Evolutionary conservation across 30 jellyfish, hydroid and myxozoan genomes (phyloP).

Genomic region (Clytia hemisphaerica): DNA sequence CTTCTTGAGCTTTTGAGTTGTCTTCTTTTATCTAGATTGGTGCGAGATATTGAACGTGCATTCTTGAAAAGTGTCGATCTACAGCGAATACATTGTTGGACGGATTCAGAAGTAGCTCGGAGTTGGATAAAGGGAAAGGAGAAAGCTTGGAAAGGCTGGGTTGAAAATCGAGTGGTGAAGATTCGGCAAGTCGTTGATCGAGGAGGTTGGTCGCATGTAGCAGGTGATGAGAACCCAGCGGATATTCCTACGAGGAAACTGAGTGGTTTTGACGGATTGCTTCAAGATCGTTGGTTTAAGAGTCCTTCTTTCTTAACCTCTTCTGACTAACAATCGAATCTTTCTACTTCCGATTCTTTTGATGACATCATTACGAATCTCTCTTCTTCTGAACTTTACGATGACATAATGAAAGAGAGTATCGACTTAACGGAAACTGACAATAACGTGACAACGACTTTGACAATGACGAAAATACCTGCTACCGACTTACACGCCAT

Average conservation of each 20-base stretch:
- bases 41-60: slow-evolving; percentile 11
- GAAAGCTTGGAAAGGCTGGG: slow-evolving; percentile 37
- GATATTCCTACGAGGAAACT: slow-evolving; percentile 44
- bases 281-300: too few species aligned
- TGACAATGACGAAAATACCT: too few species aligned
- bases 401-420: too few species aligned
- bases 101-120: slow-evolving; percentile 50
- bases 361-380: too few species aligned
- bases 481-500: too few species aligned
- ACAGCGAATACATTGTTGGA: slow-evolving; percentile 42
- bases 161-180: slow-evolving; percentile 23
- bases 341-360: too few species aligned
- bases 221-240: slow-evolving; percentile 37
- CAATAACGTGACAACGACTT: too few species aligned
- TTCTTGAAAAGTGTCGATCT: slow-evolving; percentile 22
- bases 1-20: slow-evolving; percentile 69
- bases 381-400: too few species aligned
- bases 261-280: too few species aligned
- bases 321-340: too few species aligned
- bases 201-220: slow-evolving; percentile 38
- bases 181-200: slow-evolving; percentile 26
- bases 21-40: slow-evolving; percentile 34
- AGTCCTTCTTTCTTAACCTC: too few species aligned
- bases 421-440: too few species aligned
- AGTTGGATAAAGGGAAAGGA: slow-evolving; percentile 59